Percentiles rank a stretch among this genome's conserved stretches.
Conservation (phyloP, 2,797 vertebrate species). For the Characodon lateralis region DNA sequence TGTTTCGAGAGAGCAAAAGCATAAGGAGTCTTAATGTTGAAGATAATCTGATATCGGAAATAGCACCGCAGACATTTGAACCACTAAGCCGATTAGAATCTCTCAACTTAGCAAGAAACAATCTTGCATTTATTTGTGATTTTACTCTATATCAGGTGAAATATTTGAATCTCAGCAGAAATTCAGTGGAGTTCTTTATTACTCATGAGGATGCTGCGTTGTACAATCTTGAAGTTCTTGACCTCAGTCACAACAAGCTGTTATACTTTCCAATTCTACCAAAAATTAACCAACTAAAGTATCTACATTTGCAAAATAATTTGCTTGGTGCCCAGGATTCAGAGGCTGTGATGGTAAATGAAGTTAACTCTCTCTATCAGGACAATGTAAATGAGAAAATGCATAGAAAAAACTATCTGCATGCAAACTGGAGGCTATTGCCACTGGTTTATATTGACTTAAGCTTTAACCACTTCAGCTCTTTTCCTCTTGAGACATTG, state of each 20-base stretch:
- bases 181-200: conserved; percentile 81
- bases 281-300: conserved; percentile 64
- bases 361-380: conserved; percentile 62
- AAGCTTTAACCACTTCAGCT: conserved; percentile 81
- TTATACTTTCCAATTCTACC: conserved; percentile 81
- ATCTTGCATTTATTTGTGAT: conserved; percentile 79
- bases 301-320: conserved; percentile 84
- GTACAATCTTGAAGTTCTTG: conserved; percentile 79
- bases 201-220: conserved; percentile 42
- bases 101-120: conserved; percentile 81
- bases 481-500: conserved; percentile 77
- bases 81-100: conserved; percentile 69
- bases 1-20: conserved; percentile 70
- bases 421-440: conserved; percentile 48
- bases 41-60: conserved; percentile 80
- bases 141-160: conserved; percentile 82
- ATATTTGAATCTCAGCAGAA: conserved; percentile 82
- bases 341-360: conserved; percentile 59
- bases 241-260: conserved; percentile 84
- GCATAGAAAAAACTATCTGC: conserved; percentile 47
- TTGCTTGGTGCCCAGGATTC: conserved; percentile 69
- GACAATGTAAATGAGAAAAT: conserved; percentile 49
- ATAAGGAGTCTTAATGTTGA: conserved; percentile 76
- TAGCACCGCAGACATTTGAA: conserved; percentile 79
- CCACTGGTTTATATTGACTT: conserved; percentile 78